Evolutionary conservation across 2,888 invertebrate genomes (phyloP).

Genomic region (Caenorhabditis angaria): DNA sequence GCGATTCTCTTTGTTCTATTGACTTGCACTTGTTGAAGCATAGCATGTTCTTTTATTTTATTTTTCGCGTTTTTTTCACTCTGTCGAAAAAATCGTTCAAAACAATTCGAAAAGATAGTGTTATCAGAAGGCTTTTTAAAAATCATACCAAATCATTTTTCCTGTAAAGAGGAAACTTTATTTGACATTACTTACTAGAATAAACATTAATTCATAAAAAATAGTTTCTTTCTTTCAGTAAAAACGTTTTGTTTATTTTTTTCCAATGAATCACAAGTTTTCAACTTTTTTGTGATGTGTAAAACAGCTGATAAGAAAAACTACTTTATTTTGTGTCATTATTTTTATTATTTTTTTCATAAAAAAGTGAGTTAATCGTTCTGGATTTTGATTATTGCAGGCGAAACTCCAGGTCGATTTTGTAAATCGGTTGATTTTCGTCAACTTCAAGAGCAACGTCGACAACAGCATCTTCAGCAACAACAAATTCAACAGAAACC

Average conservation of each 20-base stretch:
- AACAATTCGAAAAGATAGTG: too few species aligned
- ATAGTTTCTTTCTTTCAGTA: neutral
- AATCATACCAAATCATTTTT: too few species aligned
- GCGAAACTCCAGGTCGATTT: constrained; percentile 19
- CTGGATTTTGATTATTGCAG: neutral
- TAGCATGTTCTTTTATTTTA: neutral
- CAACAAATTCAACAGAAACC: too few species aligned
- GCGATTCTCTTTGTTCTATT: neutral
- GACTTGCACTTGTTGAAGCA: too few species aligned
- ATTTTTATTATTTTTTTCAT: neutral
- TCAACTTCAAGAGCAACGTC: constrained; percentile 13
- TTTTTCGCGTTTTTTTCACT: neutral
- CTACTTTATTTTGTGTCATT: constrained; percentile 1
- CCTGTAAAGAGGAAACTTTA: neutral
- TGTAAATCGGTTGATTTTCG: constrained; percentile 43
- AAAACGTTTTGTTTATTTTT: neutral
- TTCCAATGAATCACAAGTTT: neutral
- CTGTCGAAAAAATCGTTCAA: neutral
- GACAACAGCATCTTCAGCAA: neutral
- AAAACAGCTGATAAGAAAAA: constrained; percentile 43
- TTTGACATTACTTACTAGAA: neutral
- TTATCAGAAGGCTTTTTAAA: too few species aligned
- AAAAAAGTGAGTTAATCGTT: neutral
- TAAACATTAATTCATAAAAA: neutral
- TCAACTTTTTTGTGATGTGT: constrained; percentile 10